Evolutionary conservation across 2,888 invertebrate species (phyloP).

Genomic region (Cephus runcator): DNA sequence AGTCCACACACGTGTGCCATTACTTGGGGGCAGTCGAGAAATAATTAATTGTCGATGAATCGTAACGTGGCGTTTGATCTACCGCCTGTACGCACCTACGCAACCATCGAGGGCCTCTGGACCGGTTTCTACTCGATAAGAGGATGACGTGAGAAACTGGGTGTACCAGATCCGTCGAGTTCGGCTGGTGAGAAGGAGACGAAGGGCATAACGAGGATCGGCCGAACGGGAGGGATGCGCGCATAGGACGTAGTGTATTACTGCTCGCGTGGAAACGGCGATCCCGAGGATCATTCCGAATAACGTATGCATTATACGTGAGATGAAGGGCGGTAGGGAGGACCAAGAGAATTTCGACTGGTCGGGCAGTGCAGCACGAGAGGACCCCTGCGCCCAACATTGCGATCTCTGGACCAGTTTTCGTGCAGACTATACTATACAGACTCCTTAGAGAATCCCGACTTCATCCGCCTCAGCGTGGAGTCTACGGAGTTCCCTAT

Average conservation of each 20-base stretch:
- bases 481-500: not conserved
- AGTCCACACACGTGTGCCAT: not conserved
- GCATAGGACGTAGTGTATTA: not conserved
- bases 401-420: slow-evolving; percentile 41
- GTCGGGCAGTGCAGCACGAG: not conserved
- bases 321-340: not conserved
- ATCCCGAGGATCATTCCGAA: not conserved
- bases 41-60: slow-evolving; percentile 1
- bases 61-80: slow-evolving; percentile 1
- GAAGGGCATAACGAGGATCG: not conserved
- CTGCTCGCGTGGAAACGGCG: not conserved
- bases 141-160: slow-evolving; percentile 51
- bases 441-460: not conserved
- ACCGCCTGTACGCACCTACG: not conserved
- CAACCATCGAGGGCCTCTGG: slow-evolving; percentile 18
- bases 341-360: not conserved
- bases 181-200: slow-evolving; percentile 7
- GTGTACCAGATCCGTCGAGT: slow-evolving; percentile 34
- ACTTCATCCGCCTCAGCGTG: not conserved
- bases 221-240: not conserved
- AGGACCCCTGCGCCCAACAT: slow-evolving; percentile 37
- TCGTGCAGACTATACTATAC: slow-evolving; percentile 26
- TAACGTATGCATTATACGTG: not conserved
- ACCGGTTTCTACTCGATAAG: slow-evolving; percentile 47
- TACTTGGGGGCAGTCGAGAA: not conserved